phyloP scores from a whole-genome alignment of 2,797 vertebrate species.

The Tachyglossus aculeatus region DNA sequence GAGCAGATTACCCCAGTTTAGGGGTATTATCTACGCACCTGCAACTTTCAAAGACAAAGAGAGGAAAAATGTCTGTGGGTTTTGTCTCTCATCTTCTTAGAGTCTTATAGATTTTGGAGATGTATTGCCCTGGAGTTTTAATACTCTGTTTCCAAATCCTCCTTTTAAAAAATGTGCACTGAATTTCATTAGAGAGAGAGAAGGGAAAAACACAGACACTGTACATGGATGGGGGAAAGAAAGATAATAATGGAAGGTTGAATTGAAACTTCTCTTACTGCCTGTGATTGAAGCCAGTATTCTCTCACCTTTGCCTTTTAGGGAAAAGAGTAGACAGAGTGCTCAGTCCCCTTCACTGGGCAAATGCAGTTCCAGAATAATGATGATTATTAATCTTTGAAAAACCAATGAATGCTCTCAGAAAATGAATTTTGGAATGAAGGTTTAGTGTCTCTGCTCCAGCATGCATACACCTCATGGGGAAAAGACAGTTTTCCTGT shows the following conservation, averaged over 20 bases:
- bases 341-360: slow-evolving; percentile 31
- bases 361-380: slow-evolving; percentile 48
- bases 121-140: slow-evolving; percentile 68
- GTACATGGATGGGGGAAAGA: slow-evolving; percentile 37
- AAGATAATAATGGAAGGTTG: slow-evolving; percentile 40
- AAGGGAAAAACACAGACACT: slow-evolving; percentile 28
- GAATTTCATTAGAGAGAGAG: slow-evolving; percentile 52
- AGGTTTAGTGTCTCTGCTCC: slow-evolving; percentile 45
- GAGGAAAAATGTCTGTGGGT: slow-evolving; percentile 59
- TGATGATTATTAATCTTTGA: slow-evolving; percentile 69
- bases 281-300: slow-evolving; percentile 53
- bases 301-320: slow-evolving; percentile 58
- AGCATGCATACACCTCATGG: too few relatives aligned
- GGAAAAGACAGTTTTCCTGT: too few relatives aligned
- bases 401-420: slow-evolving; percentile 66
- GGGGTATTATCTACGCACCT: slow-evolving; percentile 60
- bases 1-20: slow-evolving; percentile 72
- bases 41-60: slow-evolving; percentile 63
- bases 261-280: slow-evolving; percentile 62
- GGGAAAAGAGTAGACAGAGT: slow-evolving; percentile 38
- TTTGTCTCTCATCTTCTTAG: slow-evolving; percentile 74
- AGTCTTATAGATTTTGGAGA: slow-evolving; percentile 70
- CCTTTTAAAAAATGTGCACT: slow-evolving; percentile 16
- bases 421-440: slow-evolving; percentile 59
- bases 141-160: slow-evolving; percentile 61